These are phyloP conservation scores for Drosophila melanica DNA, from an alignment of 1,140 invertebrate species.

Conservation along the genomic window DNA sequence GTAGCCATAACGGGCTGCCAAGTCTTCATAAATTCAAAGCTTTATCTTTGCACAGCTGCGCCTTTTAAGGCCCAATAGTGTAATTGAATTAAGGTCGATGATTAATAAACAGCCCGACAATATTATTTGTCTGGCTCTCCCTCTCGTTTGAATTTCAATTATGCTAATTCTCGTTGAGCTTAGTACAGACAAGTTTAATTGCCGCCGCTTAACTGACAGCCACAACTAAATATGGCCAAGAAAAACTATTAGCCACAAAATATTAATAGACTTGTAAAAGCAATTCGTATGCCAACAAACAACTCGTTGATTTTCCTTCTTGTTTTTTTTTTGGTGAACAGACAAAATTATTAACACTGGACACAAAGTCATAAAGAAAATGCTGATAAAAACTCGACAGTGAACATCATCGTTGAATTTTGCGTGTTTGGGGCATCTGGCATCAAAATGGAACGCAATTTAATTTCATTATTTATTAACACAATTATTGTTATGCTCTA, in stretches of 20 bases:
- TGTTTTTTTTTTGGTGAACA: not conserved
- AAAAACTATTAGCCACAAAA: constrained; percentile 26
- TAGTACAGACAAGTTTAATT: constrained; percentile 32
- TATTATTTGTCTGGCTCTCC: constrained; percentile 24
- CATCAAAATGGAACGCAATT: constrained; percentile 47
- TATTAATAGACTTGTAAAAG: constrained; percentile 53
- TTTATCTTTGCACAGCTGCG: constrained; percentile 30
- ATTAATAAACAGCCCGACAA: constrained; percentile 34
- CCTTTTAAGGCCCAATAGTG: constrained; percentile 38
- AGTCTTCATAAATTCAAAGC: constrained; percentile 27
- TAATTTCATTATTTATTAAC: constrained; percentile 71
- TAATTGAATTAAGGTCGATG: constrained; percentile 55
- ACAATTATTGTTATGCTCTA: constrained; percentile 11
- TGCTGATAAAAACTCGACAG: constrained; percentile 29
- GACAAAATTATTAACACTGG: not conserved
- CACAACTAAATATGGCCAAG: constrained; percentile 29
- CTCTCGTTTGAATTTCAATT: constrained; percentile 37
- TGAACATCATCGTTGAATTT: constrained; percentile 12
- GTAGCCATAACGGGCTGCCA: constrained; percentile 36
- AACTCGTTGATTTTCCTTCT: not conserved
- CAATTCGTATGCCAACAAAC: constrained; percentile 12
- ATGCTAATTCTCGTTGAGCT: constrained; percentile 37
- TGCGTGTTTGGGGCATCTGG: constrained; percentile 49
- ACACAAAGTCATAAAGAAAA: constrained; percentile 51
- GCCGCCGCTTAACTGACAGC: constrained; percentile 24